These are phyloP conservation scores for Noctua janthe DNA, from an alignment of 2,888 invertebrate genomes.

Conservation along the genomic window DNA sequence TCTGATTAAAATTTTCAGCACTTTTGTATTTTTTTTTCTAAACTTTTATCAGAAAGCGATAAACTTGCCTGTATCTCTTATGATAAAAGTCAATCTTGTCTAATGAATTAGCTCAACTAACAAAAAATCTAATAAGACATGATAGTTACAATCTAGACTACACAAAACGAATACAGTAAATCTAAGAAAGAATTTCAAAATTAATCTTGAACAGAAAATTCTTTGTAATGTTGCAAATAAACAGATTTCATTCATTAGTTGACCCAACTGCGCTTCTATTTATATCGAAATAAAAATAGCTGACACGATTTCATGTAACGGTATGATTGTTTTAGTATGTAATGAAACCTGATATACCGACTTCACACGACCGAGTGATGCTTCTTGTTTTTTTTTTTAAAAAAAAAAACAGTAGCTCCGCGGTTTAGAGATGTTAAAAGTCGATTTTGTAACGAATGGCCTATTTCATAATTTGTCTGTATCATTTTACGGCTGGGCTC, in stretches of 20 bases:
- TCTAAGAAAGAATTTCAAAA: neutral
- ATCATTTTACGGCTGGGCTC: constrained; percentile 29
- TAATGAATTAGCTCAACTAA: neutral
- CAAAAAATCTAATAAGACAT: too few species aligned
- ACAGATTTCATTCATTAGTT: constrained; percentile 32
- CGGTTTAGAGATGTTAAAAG: constrained; percentile 42
- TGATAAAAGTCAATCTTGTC: neutral
- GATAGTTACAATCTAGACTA: neutral
- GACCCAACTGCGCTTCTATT: constrained; percentile 45
- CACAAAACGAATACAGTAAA: too few species aligned
- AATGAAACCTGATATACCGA: constrained; percentile 70
- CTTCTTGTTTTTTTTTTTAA: constrained; percentile 60
- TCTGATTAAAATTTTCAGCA: neutral
- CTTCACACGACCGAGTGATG: constrained; percentile 55
- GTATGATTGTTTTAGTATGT: constrained; percentile 71
- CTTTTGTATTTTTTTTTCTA: neutral
- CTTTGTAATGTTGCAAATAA: constrained; percentile 23
- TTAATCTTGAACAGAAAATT: neutral
- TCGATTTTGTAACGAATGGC: constrained; percentile 56
- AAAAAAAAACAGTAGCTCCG: constrained; percentile 51
- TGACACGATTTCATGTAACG: constrained; percentile 70
- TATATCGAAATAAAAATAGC: constrained; percentile 67
- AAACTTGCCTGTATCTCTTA: neutral
- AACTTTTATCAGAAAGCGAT: neutral
- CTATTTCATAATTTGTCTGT: neutral